These are phyloP conservation scores for Solenopsis invicta DNA, from an alignment of 1,140 invertebrate species.

Conservation along the genomic window DNA sequence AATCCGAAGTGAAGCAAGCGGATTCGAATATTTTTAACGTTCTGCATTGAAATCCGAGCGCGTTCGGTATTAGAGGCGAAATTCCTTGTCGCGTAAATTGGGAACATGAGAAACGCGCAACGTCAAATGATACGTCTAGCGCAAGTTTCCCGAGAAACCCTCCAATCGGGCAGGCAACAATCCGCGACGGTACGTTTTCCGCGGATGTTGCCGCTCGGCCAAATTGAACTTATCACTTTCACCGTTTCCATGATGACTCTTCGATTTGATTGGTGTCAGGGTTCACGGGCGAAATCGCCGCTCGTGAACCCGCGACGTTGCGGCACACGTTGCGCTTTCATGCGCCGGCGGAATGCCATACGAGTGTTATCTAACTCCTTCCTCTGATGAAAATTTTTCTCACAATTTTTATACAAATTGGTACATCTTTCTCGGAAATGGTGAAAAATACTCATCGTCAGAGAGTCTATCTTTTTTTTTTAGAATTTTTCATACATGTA, in stretches of 20 bases:
- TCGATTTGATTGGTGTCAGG: slow-evolving; percentile 57
- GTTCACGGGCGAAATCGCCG: slow-evolving; percentile 56
- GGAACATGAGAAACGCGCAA: not conserved
- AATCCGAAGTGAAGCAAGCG: not conserved
- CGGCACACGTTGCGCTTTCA: slow-evolving; percentile 34
- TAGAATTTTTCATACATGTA: too few relatives aligned
- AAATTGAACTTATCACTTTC: slow-evolving; percentile 55
- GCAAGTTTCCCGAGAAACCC: not conserved
- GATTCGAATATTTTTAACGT: not conserved
- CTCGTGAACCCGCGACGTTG: slow-evolving; percentile 40
- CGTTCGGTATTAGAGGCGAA: not conserved
- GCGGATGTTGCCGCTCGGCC: slow-evolving; percentile 16
- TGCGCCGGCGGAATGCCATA: slow-evolving; percentile 9
- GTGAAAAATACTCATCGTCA: too few relatives aligned
- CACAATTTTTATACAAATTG: too few relatives aligned
- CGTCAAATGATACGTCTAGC: slow-evolving; percentile 1
- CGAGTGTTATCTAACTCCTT: not conserved
- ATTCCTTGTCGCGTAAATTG: not conserved
- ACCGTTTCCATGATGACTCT: slow-evolving; percentile 33
- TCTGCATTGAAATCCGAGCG: not conserved
- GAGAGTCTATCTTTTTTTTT: too few relatives aligned
- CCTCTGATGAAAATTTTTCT: not conserved
- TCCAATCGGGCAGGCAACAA: not conserved
- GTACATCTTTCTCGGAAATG: too few relatives aligned
- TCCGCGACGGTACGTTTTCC: slow-evolving; percentile 4